Evolutionary conservation across 2,797 vertebrate species (phyloP), one percentile per base, ranked within the genome.

Genomic region (Macroramphosus scolopax): DNA sequence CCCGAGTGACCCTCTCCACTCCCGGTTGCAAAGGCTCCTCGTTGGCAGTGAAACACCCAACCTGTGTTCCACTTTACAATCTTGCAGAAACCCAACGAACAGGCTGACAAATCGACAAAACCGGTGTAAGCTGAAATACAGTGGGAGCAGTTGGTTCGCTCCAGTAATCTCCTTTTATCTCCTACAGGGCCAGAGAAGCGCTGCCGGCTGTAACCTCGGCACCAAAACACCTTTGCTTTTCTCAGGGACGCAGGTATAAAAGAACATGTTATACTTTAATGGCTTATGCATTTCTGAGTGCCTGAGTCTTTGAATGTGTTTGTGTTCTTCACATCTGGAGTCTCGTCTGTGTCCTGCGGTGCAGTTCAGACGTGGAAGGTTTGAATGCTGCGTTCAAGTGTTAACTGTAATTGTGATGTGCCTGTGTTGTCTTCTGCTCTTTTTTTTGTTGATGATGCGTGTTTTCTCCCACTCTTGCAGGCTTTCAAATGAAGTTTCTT

Each of bases 101-200:
- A 3, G 12, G 6, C 49, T 63, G 18, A 25, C 57, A 55, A 51
- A 66, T 66, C 55, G 25, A 76, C 65, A 55, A 77, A 78, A 47
- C 40, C 33, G 5, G 37, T 20, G 78, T 84, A 75, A 73, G 74
- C 81, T 72, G 18, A 75, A 85, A 78, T 68, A 60, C 54, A 63
- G 69, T 64, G 47, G 69, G 8, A 20, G 56, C 45, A 1, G 16
- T 51, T 45, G 76, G 67, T 70, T 62, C 31, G 36, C 77, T 59
- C 45, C 57, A 80, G 57, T 33, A 17, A 39, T 47, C 46, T 16
- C 32, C 29, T 39, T 42, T 63, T 76, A 70, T 78, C 68, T 74
- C 31, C 49, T 16, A 5, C 37, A 25, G 44, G 35, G 54, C 58
- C 16, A 1, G 32, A 55, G 62, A 41, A n/a, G 35, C 10, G 3